These are phyloP conservation scores for Athripsodes cinereus DNA, from an alignment of 2,888 invertebrate genomes.

Conservation along the genomic window DNA sequence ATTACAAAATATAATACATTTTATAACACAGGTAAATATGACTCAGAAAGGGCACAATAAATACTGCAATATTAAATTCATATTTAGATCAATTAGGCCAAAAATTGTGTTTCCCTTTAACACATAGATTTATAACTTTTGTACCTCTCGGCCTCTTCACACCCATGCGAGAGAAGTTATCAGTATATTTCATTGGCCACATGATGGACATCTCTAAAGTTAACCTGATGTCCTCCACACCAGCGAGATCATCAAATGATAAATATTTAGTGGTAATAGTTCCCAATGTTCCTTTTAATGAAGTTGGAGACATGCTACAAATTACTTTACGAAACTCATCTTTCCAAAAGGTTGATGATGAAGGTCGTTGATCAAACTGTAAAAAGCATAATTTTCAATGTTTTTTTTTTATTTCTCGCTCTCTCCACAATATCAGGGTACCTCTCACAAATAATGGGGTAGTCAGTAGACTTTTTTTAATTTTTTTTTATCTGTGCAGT, in stretches of 20 bases:
- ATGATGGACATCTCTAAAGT: constrained; percentile 48
- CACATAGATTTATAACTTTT: neutral
- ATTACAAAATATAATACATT: too few species aligned
- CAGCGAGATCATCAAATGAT: constrained; percentile 49
- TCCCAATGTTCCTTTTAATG: constrained; percentile 43
- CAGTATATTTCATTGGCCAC: constrained; percentile 51
- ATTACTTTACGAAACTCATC: constrained; percentile 30
- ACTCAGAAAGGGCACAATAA: too few species aligned
- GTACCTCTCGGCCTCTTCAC: constrained; percentile 49
- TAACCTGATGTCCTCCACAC: constrained; percentile 47
- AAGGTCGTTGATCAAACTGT: neutral
- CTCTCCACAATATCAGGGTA: too few species aligned
- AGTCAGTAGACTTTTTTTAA: too few species aligned
- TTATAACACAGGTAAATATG: too few species aligned
- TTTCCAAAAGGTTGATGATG: constrained; percentile 17
- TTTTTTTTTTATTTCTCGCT: too few species aligned
- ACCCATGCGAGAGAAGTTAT: constrained; percentile 49
- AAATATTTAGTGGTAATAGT: constrained; percentile 36
- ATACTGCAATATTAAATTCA: too few species aligned
- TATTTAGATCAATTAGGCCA: too few species aligned
- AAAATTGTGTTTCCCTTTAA: too few species aligned
- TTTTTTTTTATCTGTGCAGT: too few species aligned
- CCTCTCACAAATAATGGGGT: too few species aligned
- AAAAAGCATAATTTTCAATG: too few species aligned
- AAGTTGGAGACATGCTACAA: constrained; percentile 37